Base-by-base conservation (phyloP, 2,113 vertebrate species). In the Scomber scombrus region DNA sequence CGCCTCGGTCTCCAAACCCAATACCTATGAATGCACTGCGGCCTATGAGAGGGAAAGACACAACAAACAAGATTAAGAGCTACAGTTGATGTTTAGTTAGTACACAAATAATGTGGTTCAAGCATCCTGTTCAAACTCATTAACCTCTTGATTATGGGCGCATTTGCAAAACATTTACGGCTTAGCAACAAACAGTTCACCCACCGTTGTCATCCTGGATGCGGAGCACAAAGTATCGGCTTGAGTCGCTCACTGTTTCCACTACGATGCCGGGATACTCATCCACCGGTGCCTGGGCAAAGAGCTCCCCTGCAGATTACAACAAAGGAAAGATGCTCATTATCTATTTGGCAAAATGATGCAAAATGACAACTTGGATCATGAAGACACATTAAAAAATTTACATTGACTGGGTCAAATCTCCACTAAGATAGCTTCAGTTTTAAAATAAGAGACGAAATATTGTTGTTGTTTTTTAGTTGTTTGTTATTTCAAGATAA, bases 21-120 rank as follows among this genome's bases (percentile, higher is more conserved):
- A 99, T 96, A 78, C 98, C 98, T 66, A 99, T 99, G 87, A 99
- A 99, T 0, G 98, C 98, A 55, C 97, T 99, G 57, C 97, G 97
- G 58, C 97, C 98, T 99, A 86, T 2, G 11, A 80, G 23, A 11
- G 43, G 26, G 58, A 73, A 0, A 3, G 54, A 78, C 21, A 58
- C 29, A 66, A 50, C 13, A 60, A n/a, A 16, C n/a, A 57, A 11
- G 0, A 15, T 13, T 57, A 19, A 26, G 23, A 40, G 26, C 34
- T 40, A 9, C 8, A 40, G 9, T 40, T 7, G 7, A 40, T 40
- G 34, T 11, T 70, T 14, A 43, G 21, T 10, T 14, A 7, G 5
- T 13, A 9, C 6, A 40, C n/a, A 40, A 40, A 40, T 40, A 40
- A 40, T 40, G 34, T 40, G 34, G 34, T 40, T 8, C 34, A 3